A percentile compares a stretch with the other conserved stretches of the same genome.
These are phyloP conservation scores for Erebia aethiops DNA, from an alignment of 2,888 invertebrate species.

Conservation along the genomic window DNA sequence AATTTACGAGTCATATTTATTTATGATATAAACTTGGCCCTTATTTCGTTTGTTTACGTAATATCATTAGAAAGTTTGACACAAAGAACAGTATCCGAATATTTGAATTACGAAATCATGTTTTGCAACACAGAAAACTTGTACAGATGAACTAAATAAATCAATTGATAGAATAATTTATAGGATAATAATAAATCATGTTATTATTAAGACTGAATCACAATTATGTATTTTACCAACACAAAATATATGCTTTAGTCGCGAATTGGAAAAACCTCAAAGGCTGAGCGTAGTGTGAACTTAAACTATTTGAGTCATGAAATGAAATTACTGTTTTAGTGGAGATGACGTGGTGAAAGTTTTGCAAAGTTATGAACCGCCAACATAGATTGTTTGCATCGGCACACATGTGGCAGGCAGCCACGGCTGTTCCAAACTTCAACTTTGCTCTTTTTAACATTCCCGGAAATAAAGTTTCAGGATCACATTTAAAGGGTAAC, in stretches of 20 bases:
- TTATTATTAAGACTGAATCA: background rate
- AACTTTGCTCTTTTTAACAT: constrained; percentile 53
- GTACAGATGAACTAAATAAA: background rate
- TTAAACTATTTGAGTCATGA: constrained; percentile 1
- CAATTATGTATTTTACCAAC: background rate
- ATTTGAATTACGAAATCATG: background rate
- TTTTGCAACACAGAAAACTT: background rate
- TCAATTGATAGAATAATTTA: background rate
- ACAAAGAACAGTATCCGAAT: constrained; percentile 28
- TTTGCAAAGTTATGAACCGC: constrained; percentile 59
- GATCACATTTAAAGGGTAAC: constrained; percentile 50
- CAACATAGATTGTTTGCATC: constrained; percentile 64
- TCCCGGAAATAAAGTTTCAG: constrained; percentile 54
- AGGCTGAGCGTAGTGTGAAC: background rate
- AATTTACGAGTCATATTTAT: constrained; percentile 7
- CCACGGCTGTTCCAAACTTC: constrained; percentile 62
- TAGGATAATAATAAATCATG: background rate
- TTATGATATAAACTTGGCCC: constrained; percentile 49
- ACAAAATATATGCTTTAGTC: too few species aligned
- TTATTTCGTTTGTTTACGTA: constrained; percentile 33
- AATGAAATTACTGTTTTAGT: constrained; percentile 55
- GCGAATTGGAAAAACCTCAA: too few species aligned
- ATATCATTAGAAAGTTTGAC: constrained; percentile 38
- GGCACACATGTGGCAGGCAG: constrained; percentile 46
- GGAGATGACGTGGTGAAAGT: constrained; percentile 52